Evolutionary conservation across 2,113 vertebrate genomes (phyloP).

Genomic region (Microcebus tavaratra): DNA sequence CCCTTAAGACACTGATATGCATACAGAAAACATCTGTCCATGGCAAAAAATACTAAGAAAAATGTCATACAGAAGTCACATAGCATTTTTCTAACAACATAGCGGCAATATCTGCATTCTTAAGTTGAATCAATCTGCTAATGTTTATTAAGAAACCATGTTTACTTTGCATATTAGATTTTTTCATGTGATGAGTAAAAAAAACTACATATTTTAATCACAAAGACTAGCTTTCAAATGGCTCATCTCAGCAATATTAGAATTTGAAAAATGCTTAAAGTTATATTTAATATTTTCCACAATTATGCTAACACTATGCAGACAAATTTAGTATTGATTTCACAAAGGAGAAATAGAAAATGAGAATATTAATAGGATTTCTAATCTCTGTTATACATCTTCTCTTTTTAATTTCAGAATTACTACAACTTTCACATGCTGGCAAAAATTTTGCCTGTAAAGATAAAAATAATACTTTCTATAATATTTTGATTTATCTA

Average conservation of each 20-base stretch:
- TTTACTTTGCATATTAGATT: not conserved
- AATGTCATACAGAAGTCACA: not conserved
- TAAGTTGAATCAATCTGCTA: not conserved
- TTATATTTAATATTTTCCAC: not conserved
- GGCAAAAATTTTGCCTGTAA: not conserved
- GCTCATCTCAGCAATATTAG: not conserved
- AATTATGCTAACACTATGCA: not conserved
- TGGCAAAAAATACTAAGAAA: not conserved
- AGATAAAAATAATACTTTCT: not conserved
- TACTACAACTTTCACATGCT: not conserved
- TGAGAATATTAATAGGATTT: slow-evolving; percentile 30
- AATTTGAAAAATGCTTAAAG: not conserved
- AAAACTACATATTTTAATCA: not conserved
- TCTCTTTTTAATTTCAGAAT: slow-evolving; percentile 32
- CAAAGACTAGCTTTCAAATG: not conserved
- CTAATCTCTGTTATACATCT: not conserved
- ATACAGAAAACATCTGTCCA: slow-evolving; percentile 44
- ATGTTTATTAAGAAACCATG: fast-evolving
- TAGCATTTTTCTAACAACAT: not conserved
- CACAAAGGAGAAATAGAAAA: slow-evolving; percentile 14
- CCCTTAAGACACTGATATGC: not conserved
- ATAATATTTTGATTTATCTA: not conserved
- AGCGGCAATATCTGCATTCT: not conserved
- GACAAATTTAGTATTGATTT: slow-evolving; percentile 7
- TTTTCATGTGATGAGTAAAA: not conserved